Evolutionary conservation across 2,113 vertebrate species (phyloP), one percentile per base, ranked within the genome.

Genomic region (Oxygymnocypris stewartii): DNA sequence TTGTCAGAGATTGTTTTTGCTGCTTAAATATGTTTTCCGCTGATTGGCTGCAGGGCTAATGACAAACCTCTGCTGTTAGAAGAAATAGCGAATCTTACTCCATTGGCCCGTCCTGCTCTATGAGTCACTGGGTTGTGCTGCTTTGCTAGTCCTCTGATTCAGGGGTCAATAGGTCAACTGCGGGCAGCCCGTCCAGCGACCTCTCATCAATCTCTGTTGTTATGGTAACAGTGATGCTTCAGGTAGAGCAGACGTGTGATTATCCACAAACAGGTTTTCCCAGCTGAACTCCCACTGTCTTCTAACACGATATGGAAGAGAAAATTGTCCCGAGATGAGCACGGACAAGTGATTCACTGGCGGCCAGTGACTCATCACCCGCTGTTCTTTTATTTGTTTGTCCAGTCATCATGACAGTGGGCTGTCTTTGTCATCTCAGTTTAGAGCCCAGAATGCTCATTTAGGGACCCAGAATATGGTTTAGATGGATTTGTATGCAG

Each of bases 1-100:
- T 83, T 78, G 86, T 87, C 71, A 65, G 23, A 28, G 23, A 40
- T 79, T 75, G 73, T 86, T 71, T 47, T 79, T 67, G 28, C 7
- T 23, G 12, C 6, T 28, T 63, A 86, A 80, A 86, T 75, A 65
- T 80, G 65, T 67, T 85, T 80, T 83, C 51, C 40, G n/a, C 23
- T 54, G 77, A 81, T 85, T 81, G 31, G 31, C 54, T 37, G 28
- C 18, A 71, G 51, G 75, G 28, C 51, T 74, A 25, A 40, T 25
- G 42, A 49, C 20, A 61, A 65, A 74, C 23, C 44, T 63, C 23
- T 12, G 20, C 57, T 61, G 57, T 61, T 61, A 31, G 10, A 42
- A 76, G 74, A 10, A 49, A 49, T 28, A 42, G 13, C 0, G n/a
- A 76, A 16, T 28, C 23, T 14, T 23, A 74, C 7, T 77, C 75